A percentile compares a stretch with the other conserved stretches of the same genome.
Conservation (phyloP, 2,797 vertebrate species). For the Oryzias dopingdopingensis region DNA sequence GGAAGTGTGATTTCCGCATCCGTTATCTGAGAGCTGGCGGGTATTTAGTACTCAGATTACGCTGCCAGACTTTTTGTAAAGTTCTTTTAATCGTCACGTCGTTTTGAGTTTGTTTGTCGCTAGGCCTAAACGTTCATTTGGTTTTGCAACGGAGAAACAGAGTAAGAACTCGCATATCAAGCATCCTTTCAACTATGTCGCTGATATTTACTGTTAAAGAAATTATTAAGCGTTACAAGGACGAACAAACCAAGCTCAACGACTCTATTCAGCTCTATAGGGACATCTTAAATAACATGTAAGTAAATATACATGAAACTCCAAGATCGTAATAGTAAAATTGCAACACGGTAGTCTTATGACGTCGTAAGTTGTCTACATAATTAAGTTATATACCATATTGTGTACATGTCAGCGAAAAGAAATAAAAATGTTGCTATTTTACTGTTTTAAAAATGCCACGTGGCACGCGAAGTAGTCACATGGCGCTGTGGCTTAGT, state of each 20-base stretch:
- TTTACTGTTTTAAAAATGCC: neutral
- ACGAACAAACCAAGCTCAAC: conserved; percentile 65
- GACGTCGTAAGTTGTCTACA: too few relatives aligned
- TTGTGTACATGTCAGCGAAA: too few relatives aligned
- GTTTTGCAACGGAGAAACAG: neutral
- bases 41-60: neutral
- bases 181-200: conserved; percentile 51
- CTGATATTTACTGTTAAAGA: conserved; percentile 54
- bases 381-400: too few relatives aligned
- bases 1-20: conserved; percentile 54
- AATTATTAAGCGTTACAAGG: conserved; percentile 54
- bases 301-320: conserved; percentile 33
- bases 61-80: too few relatives aligned
- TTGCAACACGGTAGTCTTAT: too few relatives aligned
- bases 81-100: neutral
- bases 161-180: neutral
- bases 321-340: rapidly evolving
- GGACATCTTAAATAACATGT: conserved; percentile 65
- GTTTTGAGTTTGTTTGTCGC: neutral
- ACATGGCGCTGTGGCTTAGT: conserved; percentile 66
- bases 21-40: conserved; percentile 41
- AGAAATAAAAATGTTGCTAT: too few relatives aligned
- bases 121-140: neutral
- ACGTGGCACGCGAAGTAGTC: rapidly evolving
- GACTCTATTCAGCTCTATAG: conserved; percentile 52